Conservation (phyloP, 1,140 invertebrate species). For the Philotrypesis tridentata region DNA sequence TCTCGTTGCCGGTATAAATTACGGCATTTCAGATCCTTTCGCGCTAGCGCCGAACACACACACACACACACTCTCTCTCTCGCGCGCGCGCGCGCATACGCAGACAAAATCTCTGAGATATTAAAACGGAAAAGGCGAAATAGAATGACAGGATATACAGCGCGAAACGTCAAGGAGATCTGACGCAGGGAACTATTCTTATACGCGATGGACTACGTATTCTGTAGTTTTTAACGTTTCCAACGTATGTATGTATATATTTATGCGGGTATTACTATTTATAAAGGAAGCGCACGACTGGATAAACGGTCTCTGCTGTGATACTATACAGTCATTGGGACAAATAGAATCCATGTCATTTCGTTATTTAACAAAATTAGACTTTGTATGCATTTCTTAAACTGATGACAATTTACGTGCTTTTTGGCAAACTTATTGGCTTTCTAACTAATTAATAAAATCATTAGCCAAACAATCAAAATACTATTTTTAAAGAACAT, state of each 20-base stretch:
- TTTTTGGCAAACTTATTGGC: no score
- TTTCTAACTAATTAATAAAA: no score
- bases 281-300: no score
- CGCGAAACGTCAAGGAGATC: conserved; percentile 1
- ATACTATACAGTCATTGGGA: not conserved
- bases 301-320: not conserved
- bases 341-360: no score
- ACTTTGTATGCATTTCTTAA: no score
- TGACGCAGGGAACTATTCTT: not conserved
- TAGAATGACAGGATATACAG: not conserved
- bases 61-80: not conserved
- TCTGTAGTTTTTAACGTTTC: not conserved
- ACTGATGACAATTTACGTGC: no score
- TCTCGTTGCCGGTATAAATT: conserved; percentile 40
- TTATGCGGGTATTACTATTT: no score
- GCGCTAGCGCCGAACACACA: not conserved
- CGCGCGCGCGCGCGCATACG: not conserved
- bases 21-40: conserved; percentile 27
- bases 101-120: not conserved
- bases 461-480: no score
- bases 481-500: no score
- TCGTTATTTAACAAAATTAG: no score
- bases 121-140: conserved; percentile 19
- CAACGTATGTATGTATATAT: no score
- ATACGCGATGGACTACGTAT: not conserved